These are phyloP conservation scores for Cherax quadricarinatus DNA, from an alignment of 1,140 invertebrate species.

Conservation along the genomic window DNA sequence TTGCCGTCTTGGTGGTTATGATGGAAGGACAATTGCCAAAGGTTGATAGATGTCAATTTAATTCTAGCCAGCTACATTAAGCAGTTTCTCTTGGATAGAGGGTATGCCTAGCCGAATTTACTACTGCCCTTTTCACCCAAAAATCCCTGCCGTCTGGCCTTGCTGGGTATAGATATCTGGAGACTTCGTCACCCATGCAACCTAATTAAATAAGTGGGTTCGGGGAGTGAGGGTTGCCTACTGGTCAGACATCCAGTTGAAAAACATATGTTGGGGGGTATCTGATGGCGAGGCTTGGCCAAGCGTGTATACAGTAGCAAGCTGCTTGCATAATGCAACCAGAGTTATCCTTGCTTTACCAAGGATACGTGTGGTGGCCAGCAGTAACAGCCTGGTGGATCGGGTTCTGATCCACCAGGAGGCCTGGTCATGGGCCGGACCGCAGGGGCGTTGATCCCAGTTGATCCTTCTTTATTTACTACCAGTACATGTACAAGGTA, in stretches of 20 bases:
- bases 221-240: background rate
- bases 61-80: constrained; percentile 11
- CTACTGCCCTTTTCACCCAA: no score
- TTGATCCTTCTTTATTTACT: no score
- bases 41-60: constrained; percentile 39
- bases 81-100: background rate
- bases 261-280: background rate
- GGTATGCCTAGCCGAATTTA: background rate
- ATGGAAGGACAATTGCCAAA: constrained; percentile 49
- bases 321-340: background rate
- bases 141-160: background rate
- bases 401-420: no score
- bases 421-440: no score
- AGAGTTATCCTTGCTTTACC: background rate
- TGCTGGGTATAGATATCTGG: background rate
- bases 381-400: no score
- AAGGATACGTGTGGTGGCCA: background rate
- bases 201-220: background rate
- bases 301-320: background rate
- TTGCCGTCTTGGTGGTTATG: constrained; percentile 23
- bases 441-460: no score
- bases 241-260: background rate
- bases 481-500: no score
- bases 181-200: background rate
- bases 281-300: background rate